Percentiles rank a stretch among this genome's conserved stretches.
Evolutionary conservation across 2,888 invertebrate species (phyloP).

Genomic region (Chesias legatella): DNA sequence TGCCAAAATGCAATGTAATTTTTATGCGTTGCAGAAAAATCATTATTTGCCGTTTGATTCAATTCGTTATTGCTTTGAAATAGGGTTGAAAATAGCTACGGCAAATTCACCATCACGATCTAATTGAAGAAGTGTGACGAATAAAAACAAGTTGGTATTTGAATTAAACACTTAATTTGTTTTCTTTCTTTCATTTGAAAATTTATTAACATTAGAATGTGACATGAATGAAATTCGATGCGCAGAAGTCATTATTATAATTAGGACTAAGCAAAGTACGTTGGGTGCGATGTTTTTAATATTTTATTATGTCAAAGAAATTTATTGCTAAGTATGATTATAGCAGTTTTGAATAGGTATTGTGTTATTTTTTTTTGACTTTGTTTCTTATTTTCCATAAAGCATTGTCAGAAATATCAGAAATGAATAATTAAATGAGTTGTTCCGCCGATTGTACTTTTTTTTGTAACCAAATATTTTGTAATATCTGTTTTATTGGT

Average conservation of each 20-base stretch:
- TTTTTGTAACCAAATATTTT: no score
- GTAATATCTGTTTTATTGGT: no score
- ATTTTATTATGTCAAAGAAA: conserved; percentile 8
- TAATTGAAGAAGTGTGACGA: conserved; percentile 53
- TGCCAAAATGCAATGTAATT: conserved; percentile 13
- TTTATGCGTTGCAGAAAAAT: background rate
- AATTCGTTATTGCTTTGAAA: conserved; percentile 2
- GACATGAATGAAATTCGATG: conserved; percentile 53
- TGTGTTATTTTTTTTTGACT: background rate
- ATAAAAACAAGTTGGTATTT: conserved; percentile 64
- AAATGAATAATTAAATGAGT: no score
- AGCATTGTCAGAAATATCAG: no score
- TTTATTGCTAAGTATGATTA: conserved; percentile 12
- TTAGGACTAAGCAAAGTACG: conserved; percentile 30
- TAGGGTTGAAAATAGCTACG: conserved; percentile 1
- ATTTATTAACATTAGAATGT: conserved; percentile 51
- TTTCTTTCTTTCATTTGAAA: conserved; percentile 59
- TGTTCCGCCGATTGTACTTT: no score
- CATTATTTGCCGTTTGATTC: background rate
- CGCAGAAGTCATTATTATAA: conserved; percentile 64
- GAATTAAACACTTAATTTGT: conserved; percentile 77
- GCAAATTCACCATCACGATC: conserved; percentile 13
- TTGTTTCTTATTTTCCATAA: no score
- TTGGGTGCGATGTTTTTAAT: conserved; percentile 8
- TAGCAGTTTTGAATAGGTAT: background rate